Evolutionary conservation across 2,888 invertebrate genomes (phyloP).

Genomic region (Hetaerina titia): DNA sequence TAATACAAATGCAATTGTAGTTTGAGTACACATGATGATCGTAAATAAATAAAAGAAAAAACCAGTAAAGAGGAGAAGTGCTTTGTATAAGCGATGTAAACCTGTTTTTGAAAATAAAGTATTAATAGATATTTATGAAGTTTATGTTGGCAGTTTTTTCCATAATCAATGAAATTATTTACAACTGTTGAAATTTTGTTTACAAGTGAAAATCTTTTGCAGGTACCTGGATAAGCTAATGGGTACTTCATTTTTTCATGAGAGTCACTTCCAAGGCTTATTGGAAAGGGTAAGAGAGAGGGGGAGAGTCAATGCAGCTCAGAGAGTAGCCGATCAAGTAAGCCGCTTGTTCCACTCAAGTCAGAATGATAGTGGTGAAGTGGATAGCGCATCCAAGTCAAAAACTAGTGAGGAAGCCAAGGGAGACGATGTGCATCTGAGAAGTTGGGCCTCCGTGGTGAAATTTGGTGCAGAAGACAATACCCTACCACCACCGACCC

Average conservation of each 20-base stretch:
- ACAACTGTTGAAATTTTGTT: conserved; percentile 22
- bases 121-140: too few species aligned
- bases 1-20: too few species aligned
- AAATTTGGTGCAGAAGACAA: conserved; percentile 42
- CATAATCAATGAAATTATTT: too few species aligned
- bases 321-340: conserved; percentile 87
- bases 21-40: too few species aligned
- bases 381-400: conserved; percentile 70
- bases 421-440: conserved; percentile 72
- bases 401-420: conserved; percentile 70
- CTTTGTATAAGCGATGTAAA: too few species aligned
- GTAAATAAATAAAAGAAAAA: too few species aligned
- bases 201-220: neutral
- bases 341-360: conserved; percentile 75
- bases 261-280: conserved; percentile 88
- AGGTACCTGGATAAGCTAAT: conserved; percentile 90
- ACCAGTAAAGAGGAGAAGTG: too few species aligned
- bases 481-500: conserved; percentile 34
- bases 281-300: conserved; percentile 87
- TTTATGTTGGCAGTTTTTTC: too few species aligned
- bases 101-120: too few species aligned
- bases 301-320: conserved; percentile 83
- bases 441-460: conserved; percentile 69
- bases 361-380: conserved; percentile 73
- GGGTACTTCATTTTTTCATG: conserved; percentile 92